Percentiles rank a stretch among this genome's conserved stretches.
These are phyloP conservation scores for Enoplosus armatus DNA, from an alignment of 2,797 vertebrate genomes.

Conservation along the genomic window DNA sequence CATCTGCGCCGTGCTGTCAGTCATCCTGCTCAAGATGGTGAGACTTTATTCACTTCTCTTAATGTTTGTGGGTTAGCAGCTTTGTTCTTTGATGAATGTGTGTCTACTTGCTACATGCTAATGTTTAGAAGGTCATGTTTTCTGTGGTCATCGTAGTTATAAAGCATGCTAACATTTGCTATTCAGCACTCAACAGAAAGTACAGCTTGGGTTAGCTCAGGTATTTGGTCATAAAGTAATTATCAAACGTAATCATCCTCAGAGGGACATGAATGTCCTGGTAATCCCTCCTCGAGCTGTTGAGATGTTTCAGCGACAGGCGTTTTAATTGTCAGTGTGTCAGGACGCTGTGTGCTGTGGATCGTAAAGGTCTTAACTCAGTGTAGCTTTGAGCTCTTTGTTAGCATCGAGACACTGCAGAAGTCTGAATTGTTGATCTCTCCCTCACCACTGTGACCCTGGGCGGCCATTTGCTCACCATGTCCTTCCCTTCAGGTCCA, in stretches of 20 bases:
- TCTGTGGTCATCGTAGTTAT: too few species aligned
- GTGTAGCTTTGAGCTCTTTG: not conserved
- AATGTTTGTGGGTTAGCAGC: not conserved
- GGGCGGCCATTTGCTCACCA: not conserved
- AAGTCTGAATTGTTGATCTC: not conserved
- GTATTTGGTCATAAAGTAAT: too few species aligned
- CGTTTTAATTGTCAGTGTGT: too few species aligned
- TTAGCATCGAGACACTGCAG: not conserved
- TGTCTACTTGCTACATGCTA: not conserved
- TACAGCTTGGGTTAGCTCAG: too few species aligned
- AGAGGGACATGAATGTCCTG: too few species aligned
- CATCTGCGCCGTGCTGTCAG: conserved; percentile 85
- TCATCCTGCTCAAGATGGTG: conserved; percentile 95
- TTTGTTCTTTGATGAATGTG: not conserved
- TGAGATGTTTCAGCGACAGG: too few species aligned
- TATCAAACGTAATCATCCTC: not conserved
- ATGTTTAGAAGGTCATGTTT: too few species aligned
- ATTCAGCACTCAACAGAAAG: too few species aligned
- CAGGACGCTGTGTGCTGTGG: too few species aligned
- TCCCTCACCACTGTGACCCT: not conserved
- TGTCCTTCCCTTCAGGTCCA: conserved; percentile 87
- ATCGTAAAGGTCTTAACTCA: not conserved
- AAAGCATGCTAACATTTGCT: not conserved
- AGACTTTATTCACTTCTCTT: conserved; percentile 31
- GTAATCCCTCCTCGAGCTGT: not conserved